Percentiles rank a stretch among this genome's conserved stretches.
phyloP scores from a whole-genome alignment of 2,797 vertebrate genomes.

The Sylvilagus floridanus region DNA sequence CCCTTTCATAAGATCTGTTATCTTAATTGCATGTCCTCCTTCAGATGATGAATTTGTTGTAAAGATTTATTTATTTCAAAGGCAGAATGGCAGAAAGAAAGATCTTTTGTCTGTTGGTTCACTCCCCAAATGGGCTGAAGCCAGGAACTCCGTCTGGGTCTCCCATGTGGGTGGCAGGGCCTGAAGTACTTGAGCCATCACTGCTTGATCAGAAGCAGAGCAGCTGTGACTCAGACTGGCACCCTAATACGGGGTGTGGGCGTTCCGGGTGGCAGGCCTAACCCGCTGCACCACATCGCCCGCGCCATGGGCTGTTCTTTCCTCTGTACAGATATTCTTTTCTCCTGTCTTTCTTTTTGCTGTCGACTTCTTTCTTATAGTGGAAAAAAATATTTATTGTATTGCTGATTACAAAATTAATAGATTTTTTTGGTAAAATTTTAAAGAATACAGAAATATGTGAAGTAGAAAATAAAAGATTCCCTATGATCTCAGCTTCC shows the following conservation, averaged over 20 bases:
- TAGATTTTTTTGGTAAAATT: constrained; percentile 59
- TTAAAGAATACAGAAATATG: constrained; percentile 47
- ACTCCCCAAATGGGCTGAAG: no score
- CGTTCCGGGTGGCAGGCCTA: no score
- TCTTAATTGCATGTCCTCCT: not conserved
- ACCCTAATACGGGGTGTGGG: no score
- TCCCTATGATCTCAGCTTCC: constrained; percentile 1
- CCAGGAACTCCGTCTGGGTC: no score
- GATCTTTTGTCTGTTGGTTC: no score
- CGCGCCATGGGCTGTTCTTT: not conserved
- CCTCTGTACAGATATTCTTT: constrained; percentile 12
- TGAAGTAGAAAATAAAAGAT: constrained; percentile 56
- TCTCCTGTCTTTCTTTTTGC: constrained; percentile 2
- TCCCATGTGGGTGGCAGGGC: no score
- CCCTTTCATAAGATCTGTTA: not conserved
- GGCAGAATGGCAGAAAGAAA: no score
- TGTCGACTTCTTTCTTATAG: constrained; percentile 21
- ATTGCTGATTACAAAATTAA: constrained; percentile 59
- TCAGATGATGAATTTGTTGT: not conserved
- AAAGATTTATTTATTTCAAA: no score
- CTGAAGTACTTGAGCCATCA: no score
- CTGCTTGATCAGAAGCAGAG: no score
- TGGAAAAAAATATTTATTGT: constrained; percentile 47
- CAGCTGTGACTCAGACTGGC: no score
- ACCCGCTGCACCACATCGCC: no score